These are phyloP conservation scores for Drosophila putrida DNA, from an alignment of 2,888 invertebrate genomes.

Conservation along the genomic window DNA sequence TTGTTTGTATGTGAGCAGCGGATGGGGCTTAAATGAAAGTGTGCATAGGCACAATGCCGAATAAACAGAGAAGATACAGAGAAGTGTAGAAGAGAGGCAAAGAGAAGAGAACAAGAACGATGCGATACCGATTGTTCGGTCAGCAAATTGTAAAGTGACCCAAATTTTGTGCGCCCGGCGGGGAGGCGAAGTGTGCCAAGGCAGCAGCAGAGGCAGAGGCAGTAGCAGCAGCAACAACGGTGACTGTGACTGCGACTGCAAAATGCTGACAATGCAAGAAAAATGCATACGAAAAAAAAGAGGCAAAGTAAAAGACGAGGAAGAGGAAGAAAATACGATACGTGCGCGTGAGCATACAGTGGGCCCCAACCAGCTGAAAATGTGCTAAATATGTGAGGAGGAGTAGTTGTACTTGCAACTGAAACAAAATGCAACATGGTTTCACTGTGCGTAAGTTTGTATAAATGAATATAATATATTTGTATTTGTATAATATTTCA, in stretches of 20 bases:
- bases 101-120: slow-evolving; percentile 43
- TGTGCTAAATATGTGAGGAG: too few relatives aligned
- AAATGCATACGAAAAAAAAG: slow-evolving; percentile 71
- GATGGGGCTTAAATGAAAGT: slow-evolving; percentile 55
- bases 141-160: slow-evolving; percentile 81
- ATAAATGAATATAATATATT: too few relatives aligned
- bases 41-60: slow-evolving; percentile 62
- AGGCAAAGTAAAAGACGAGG: slow-evolving; percentile 38
- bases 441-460: slow-evolving; percentile 38
- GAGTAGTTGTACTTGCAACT: slow-evolving; percentile 9
- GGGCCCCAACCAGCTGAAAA: slow-evolving; percentile 10
- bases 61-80: slow-evolving; percentile 49
- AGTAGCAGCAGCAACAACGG: slow-evolving; percentile 47
- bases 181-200: slow-evolving; percentile 78
- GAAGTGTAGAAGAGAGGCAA: too few relatives aligned
- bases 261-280: slow-evolving; percentile 80
- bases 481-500: too few relatives aligned
- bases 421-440: slow-evolving; percentile 2
- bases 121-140: slow-evolving; percentile 27
- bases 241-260: slow-evolving; percentile 47
- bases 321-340: slow-evolving; percentile 47
- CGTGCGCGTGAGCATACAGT: slow-evolving; percentile 60
- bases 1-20: slow-evolving; percentile 1
- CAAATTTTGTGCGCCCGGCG: slow-evolving; percentile 67
- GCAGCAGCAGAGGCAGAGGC: slow-evolving; percentile 58